These are phyloP conservation scores for Aphyosemion australe DNA, from an alignment of 2,113 vertebrate species.

Conservation along the genomic window DNA sequence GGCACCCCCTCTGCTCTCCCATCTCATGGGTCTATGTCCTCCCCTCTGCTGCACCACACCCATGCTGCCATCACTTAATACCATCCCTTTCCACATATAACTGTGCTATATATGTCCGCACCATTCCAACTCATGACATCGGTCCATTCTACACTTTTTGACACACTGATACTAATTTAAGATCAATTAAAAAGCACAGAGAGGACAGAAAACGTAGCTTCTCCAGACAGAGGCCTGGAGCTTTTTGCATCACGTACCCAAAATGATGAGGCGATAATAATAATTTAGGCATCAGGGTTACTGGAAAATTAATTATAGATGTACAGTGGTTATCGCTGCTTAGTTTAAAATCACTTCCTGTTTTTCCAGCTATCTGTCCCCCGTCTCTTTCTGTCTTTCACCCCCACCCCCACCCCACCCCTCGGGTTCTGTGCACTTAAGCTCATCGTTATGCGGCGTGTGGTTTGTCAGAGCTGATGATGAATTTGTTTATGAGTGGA, in stretches of 20 bases:
- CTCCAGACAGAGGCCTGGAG: not conserved
- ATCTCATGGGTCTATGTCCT: conserved; percentile 70
- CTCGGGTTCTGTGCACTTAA: conserved; percentile 66
- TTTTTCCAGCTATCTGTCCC: conserved; percentile 31
- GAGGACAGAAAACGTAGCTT: too few relatives aligned
- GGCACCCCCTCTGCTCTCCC: conserved; percentile 66
- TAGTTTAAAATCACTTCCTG: conserved; percentile 12
- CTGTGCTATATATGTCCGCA: conserved; percentile 12
- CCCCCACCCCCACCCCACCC: conserved; percentile 33
- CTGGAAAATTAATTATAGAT: conserved; percentile 24
- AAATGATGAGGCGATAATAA: not conserved
- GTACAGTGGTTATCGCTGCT: conserved; percentile 15
- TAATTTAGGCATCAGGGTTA: not conserved
- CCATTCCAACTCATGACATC: not conserved
- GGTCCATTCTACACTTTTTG: conserved; percentile 1
- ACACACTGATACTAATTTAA: conserved; percentile 5
- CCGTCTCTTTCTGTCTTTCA: conserved; percentile 25
- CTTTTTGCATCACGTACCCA: not conserved
- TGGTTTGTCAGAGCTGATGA: conserved; percentile 82
- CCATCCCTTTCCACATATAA: conserved; percentile 37
- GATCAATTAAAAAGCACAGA: not conserved
- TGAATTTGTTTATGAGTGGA: conserved; percentile 84
- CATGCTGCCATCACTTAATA: conserved; percentile 56
- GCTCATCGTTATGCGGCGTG: conserved; percentile 79
- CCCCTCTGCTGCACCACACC: conserved; percentile 62